These are phyloP conservation scores for Griposia aprilina DNA, from an alignment of 2,888 invertebrate genomes.

Conservation along the genomic window DNA sequence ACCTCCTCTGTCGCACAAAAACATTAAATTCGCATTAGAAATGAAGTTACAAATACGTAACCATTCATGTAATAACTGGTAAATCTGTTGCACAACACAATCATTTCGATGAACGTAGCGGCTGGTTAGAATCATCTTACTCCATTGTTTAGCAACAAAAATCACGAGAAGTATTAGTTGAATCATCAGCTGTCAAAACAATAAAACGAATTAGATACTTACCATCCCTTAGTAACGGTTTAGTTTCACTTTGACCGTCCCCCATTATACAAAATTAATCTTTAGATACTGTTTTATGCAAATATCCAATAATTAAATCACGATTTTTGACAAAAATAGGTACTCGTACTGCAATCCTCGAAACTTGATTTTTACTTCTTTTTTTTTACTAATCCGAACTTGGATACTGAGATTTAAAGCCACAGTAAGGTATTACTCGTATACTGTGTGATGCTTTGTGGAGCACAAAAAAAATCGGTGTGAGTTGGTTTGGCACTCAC, in stretches of 20 bases:
- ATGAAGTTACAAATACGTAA: conserved; percentile 69
- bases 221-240: conserved; percentile 90
- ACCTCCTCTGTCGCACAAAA: conserved; percentile 83
- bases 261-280: conserved; percentile 87
- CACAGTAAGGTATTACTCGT: too few species aligned
- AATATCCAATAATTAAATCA: conserved; percentile 64
- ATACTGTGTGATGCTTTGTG: too few species aligned
- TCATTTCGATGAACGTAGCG: conserved; percentile 61
- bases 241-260: conserved; percentile 92
- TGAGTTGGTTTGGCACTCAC: too few species aligned
- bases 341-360: conserved; percentile 51
- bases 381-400: conserved; percentile 10
- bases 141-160: conserved; percentile 87
- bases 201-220: conserved; percentile 73
- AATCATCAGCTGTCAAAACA: conserved; percentile 89
- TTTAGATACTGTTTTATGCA: conserved; percentile 69
- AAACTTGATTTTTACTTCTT: conserved; percentile 63
- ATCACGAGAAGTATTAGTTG: conserved; percentile 79
- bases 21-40: conserved; percentile 63
- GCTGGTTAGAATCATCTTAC: conserved; percentile 62
- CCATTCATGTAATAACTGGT: conserved; percentile 74
- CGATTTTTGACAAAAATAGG: conserved; percentile 60
- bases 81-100: conserved; percentile 78
- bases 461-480: too few species aligned
- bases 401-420: conserved; percentile 12